Evolutionary conservation across 1,140 invertebrate species (phyloP).

Genomic region (Chironomus tepperi): DNA sequence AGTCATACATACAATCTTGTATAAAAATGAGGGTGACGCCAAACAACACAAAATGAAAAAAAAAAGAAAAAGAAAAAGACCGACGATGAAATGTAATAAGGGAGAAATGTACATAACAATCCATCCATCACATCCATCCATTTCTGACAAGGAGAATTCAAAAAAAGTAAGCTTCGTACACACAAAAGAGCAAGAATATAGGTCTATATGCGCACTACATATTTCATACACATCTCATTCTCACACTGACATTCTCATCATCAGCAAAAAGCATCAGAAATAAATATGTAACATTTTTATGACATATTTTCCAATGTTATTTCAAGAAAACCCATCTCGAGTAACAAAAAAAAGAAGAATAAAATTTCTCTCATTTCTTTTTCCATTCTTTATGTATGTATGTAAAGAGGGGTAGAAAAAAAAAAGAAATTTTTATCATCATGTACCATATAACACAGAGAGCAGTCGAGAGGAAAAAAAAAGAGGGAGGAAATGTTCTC

Average conservation of each 20-base stretch:
- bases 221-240: neutral
- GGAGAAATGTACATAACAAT: neutral
- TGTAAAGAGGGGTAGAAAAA: slow-evolving; percentile 7
- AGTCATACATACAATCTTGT: no score
- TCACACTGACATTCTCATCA: neutral
- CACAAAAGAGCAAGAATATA: neutral
- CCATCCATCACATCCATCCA: neutral
- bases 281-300: slow-evolving; percentile 24
- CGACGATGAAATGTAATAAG: neutral
- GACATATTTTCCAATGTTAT: slow-evolving; percentile 23
- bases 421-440: neutral
- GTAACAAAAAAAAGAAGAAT: neutral
- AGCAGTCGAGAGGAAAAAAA: neutral
- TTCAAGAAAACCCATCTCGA: slow-evolving; percentile 20
- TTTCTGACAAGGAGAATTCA: neutral
- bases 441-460: neutral
- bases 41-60: no score
- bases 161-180: neutral
- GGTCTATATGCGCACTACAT: slow-evolving; percentile 23
- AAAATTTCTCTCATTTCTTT: neutral
- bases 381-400: neutral
- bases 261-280: neutral
- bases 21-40: neutral
- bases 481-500: slow-evolving; percentile 11
- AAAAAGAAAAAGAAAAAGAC: neutral